Evolutionary conservation across 2,797 vertebrate species (phyloP).

Genomic region (Tarsius wallacei): DNA sequence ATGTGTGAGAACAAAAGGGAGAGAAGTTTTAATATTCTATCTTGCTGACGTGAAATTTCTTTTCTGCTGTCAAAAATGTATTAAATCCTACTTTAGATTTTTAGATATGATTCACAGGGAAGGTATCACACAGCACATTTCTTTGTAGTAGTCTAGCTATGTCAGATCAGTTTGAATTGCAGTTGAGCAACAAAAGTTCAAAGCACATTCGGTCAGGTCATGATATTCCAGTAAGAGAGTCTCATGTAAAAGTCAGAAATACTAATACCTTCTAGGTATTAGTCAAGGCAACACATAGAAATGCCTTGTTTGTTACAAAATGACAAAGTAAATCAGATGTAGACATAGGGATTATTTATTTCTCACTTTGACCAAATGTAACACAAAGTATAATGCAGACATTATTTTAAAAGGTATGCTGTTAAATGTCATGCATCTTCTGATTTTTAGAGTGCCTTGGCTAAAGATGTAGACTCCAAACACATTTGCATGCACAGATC

Average conservation of each 20-base stretch:
- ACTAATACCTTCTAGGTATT: neutral
- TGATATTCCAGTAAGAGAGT: neutral
- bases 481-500: neutral
- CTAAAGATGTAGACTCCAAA: neutral
- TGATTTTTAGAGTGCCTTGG: neutral
- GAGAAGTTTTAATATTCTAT: neutral
- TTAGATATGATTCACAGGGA: conserved; percentile 53
- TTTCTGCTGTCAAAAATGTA: conserved; percentile 55
- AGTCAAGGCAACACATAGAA: conserved; percentile 38
- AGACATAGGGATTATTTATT: neutral
- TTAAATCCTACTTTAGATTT: conserved; percentile 54
- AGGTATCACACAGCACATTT: neutral
- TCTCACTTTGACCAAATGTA: neutral
- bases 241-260: conserved; percentile 24
- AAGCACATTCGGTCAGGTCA: neutral
- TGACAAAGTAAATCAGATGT: conserved; percentile 8
- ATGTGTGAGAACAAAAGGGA: neutral
- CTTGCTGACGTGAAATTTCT: conserved; percentile 32
- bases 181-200: conserved; percentile 19
- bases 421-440: neutral
- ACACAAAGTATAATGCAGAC: neutral
- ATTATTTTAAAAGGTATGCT: conserved; percentile 8
- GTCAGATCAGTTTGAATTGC: conserved; percentile 6
- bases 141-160: conserved; percentile 23
- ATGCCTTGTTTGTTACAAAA: neutral